Evolutionary conservation across 2,888 invertebrate genomes (phyloP), one percentile per base, ranked within the genome.

Genomic region (Nymphalis polychloros): DNA sequence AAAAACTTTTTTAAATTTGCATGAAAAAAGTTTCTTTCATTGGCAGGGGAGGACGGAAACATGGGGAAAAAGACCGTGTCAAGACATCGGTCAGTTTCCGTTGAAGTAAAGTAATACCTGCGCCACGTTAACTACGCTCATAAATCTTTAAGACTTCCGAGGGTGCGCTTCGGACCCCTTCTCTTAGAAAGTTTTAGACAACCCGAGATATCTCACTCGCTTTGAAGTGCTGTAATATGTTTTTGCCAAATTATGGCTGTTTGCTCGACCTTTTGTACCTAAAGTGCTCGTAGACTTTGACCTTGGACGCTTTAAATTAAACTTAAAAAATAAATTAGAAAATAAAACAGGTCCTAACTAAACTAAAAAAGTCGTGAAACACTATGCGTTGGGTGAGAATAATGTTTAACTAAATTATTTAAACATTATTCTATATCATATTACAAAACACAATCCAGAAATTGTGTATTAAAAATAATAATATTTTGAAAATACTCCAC

Each of bases 71-170:
- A 75, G 79, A 76, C 82, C 78, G 79, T 78, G 72, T 27, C 27
- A 75, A 78, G 73, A 79, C 81, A 82, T 82, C 81, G 87, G 88
- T 87, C 86, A 87, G 84, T 83, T 82, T 83, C 75, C 78, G 76
- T 77, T 74, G 73, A 75, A 73, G 74, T 73, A 76, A 75, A 80
- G 82, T 87, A 89, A 89, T 90, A 89, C 88, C 89, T 89, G 86
- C 84, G 86, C 87, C 86, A 84, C 84, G 83, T 82, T 88, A 88
- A 89, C 87, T 85, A 83, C 81, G 79, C 73, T 82, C 81, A 89
- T 91, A 90, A 90, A 90, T 90, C 90, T 87, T 73, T 74, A 76
- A 77, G 82, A 85, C 81, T 89, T 86, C 84, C 84, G 85, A 84
- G 86, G 86, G 87, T 87, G 84, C 84, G 85, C 84, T 83, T 75